These are phyloP conservation scores for Nymphalis polychloros DNA, from an alignment of 2,888 invertebrate species.

Conservation along the genomic window DNA sequence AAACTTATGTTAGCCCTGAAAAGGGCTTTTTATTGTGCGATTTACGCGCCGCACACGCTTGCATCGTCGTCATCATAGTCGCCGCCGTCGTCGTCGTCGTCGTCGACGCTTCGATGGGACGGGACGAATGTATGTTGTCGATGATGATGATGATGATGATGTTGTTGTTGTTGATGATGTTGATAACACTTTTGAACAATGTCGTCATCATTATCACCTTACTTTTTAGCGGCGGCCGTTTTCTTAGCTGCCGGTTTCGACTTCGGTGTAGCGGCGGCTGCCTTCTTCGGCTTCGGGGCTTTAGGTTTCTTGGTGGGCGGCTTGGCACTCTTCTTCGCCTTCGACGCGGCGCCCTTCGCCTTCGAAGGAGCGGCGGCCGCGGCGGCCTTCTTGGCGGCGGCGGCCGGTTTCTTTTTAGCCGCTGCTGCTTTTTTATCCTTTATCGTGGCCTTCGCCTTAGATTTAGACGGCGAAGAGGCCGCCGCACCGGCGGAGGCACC, in stretches of 20 bases:
- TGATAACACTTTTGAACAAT: not conserved
- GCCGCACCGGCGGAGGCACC: no score
- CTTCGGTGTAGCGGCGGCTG: constrained; percentile 44
- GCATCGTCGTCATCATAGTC: not conserved
- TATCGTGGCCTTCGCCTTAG: no score
- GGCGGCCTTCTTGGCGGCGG: no score
- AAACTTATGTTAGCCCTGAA: no score
- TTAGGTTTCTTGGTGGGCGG: constrained; percentile 62
- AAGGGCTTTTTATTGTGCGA: constrained; percentile 3
- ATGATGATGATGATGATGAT: no score
- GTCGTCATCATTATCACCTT: constrained; percentile 4
- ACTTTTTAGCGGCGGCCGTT: no score
- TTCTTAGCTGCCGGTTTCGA: no score
- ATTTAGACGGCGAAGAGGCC: no score
- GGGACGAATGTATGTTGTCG: not conserved
- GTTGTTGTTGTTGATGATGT: not conserved
- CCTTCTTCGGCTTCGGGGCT: constrained; percentile 61
- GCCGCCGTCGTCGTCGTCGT: no score
- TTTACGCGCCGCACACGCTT: constrained; percentile 1
- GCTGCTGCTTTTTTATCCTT: no score
- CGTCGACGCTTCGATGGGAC: not conserved
- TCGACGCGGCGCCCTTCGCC: constrained; percentile 47
- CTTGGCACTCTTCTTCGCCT: constrained; percentile 56
- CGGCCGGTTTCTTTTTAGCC: no score
- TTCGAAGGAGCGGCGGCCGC: constrained; percentile 44